Base-by-base conservation (phyloP, 2,113 vertebrate species). In the Sterna hirundo region DNA sequence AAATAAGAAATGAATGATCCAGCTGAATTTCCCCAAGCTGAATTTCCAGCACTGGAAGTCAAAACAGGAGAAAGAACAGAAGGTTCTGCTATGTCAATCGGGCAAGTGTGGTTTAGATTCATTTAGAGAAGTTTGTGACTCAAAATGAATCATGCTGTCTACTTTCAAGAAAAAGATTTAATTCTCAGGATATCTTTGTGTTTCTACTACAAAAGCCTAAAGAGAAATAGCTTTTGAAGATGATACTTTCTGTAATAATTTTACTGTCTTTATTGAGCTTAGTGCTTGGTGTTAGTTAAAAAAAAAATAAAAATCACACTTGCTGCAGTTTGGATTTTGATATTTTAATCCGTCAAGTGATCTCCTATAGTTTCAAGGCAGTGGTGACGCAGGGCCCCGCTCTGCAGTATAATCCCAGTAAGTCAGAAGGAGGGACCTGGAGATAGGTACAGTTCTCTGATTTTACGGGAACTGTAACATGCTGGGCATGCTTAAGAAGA, bases 161-260 rank as follows among this genome's bases (percentile, higher is more conserved):
- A 22, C 44, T 83, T 84, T 85, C 79, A 82, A 76, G 36, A 96
- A 57, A 91, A 89, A 93, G 62, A 86, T 84, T 84, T 75, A 55
- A 32, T 93, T 93, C 89, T 82, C 70, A 76, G 15, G n/a, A 6
- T 81, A 21, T 64, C 55, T 91, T 77, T 60, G 13, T 54, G 22
- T 44, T 93, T 89, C 57, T 78, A 44, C 30, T 90, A 36, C 49
- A 54, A 30, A 87, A 90, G 3, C 27, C 47, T 93, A 16, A 76
- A 90, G 36, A 75, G 20, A 79, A 76, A 44, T 4, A 30, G 9
- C 21, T 77, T 88, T 82, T 69, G 57, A 64, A 85, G 21, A 15
- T 47, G 49, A 65, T 40, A 27, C 12, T 79, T 94, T 46, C 69
- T 70, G 58, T 70, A 90, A 62, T 40, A 58, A n/a, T 66, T 64